Conservation (phyloP, 2,797 vertebrate species). For the Aratinga solstitialis region DNA sequence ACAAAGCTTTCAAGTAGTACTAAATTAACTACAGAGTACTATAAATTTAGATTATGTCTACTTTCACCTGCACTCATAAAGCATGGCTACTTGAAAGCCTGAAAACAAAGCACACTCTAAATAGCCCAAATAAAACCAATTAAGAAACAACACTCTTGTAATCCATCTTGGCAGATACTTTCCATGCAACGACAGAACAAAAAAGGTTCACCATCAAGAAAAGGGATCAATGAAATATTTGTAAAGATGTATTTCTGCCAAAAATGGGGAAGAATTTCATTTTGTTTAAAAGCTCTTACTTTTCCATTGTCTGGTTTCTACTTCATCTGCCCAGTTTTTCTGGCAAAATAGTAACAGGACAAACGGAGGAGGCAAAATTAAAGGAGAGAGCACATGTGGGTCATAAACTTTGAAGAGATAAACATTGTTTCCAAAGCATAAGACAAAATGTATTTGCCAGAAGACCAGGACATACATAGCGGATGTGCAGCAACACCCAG, state of each 20-base stretch:
- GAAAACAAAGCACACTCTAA: background rate
- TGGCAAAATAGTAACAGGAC: background rate
- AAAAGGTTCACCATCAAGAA: background rate
- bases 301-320: slow-evolving; percentile 2
- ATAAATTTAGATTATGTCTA: background rate
- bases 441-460: background rate
- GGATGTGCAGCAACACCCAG: background rate
- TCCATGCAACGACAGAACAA: background rate
- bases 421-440: background rate
- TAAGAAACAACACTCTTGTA: background rate
- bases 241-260: background rate
- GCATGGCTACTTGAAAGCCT: background rate
- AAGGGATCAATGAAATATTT: background rate
- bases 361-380: background rate
- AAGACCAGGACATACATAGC: background rate
- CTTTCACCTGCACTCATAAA: slow-evolving; percentile 1
- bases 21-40: background rate
- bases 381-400: background rate
- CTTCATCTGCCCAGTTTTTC: background rate
- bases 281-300: slow-evolving; percentile 6
- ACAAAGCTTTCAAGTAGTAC: background rate
- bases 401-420: background rate
- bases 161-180: background rate
- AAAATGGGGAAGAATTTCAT: background rate
- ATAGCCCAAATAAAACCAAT: background rate